These are phyloP conservation scores for Drosophila conformis DNA, from an alignment of 2,888 invertebrate species.

Conservation along the genomic window DNA sequence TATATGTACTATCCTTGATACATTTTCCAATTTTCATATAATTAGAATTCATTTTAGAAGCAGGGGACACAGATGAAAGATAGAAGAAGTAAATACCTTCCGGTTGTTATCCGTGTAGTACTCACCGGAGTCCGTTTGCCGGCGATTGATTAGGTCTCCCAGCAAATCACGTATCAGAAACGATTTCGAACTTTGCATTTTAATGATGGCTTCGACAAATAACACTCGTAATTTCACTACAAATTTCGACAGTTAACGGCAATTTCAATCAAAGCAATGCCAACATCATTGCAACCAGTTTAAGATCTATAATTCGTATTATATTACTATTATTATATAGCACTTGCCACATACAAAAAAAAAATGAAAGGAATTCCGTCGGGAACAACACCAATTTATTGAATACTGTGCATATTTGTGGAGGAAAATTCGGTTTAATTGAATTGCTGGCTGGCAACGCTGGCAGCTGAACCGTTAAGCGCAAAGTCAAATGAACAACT, in stretches of 20 bases:
- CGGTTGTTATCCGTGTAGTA: background rate
- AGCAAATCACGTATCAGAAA: constrained; percentile 94
- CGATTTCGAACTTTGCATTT: constrained; percentile 89
- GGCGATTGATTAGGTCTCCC: constrained; percentile 87
- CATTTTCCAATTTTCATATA: background rate
- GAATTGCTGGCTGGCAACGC: constrained; percentile 46
- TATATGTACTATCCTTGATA: background rate
- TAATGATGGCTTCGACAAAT: constrained; percentile 1
- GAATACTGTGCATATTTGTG: constrained; percentile 20
- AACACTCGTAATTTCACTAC: background rate
- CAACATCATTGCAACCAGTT: constrained; percentile 17
- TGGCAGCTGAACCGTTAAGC: constrained; percentile 77
- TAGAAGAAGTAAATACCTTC: background rate
- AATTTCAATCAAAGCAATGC: constrained; percentile 10
- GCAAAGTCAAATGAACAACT: constrained; percentile 82
- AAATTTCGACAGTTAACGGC: background rate
- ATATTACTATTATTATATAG: background rate
- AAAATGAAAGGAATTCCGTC: background rate
- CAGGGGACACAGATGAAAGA: background rate
- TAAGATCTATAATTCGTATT: background rate
- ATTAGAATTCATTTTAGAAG: background rate
- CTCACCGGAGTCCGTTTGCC: constrained; percentile 86
- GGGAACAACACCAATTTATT: constrained; percentile 19
- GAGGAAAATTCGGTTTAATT: constrained; percentile 35
- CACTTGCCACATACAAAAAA: constrained; percentile 17